Conservation (phyloP, 2,888 invertebrate species). For the Oegoconia quadripuncta region DNA sequence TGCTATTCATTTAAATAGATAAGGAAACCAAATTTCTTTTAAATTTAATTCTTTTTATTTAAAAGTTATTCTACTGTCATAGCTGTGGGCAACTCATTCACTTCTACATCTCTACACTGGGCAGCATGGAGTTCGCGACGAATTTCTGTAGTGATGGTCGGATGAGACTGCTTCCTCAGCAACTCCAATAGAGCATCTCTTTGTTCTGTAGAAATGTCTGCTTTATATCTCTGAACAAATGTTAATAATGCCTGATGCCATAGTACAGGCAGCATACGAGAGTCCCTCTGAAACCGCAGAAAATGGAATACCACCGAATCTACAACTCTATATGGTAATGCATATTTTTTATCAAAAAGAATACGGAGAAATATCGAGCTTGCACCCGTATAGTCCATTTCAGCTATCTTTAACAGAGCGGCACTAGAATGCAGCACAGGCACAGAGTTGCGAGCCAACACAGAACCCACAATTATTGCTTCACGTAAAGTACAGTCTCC, state of each 20-base stretch:
- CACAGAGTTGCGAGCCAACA: conserved; percentile 93
- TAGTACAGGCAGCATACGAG: conserved; percentile 92
- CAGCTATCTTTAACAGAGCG: conserved; percentile 95
- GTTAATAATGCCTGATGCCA: conserved; percentile 98
- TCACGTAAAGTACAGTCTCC: conserved; percentile 97
- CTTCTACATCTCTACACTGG: conserved; percentile 50
- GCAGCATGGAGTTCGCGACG: conserved; percentile 92
- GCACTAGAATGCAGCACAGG: conserved; percentile 97
- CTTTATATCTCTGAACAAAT: conserved; percentile 97
- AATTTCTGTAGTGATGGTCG: conserved; percentile 84
- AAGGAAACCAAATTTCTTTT: too few relatives aligned
- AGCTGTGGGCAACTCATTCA: not conserved
- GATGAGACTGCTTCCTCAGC: conserved; percentile 85
- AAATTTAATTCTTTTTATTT: conserved; percentile 1
- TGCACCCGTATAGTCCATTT: conserved; percentile 98
- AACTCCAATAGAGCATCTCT: conserved; percentile 90
- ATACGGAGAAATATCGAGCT: conserved; percentile 96
- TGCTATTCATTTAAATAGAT: too few relatives aligned
- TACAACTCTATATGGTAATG: conserved; percentile 95
- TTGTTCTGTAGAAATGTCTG: conserved; percentile 96
- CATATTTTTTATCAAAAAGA: conserved; percentile 98
- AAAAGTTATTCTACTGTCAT: too few relatives aligned
- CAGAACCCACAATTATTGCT: conserved; percentile 96
- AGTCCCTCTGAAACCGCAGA: conserved; percentile 92
- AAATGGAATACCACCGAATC: conserved; percentile 98